These are phyloP conservation scores for Isotomurus palustris DNA, from an alignment of 2,888 invertebrate species.

Conservation along the genomic window DNA sequence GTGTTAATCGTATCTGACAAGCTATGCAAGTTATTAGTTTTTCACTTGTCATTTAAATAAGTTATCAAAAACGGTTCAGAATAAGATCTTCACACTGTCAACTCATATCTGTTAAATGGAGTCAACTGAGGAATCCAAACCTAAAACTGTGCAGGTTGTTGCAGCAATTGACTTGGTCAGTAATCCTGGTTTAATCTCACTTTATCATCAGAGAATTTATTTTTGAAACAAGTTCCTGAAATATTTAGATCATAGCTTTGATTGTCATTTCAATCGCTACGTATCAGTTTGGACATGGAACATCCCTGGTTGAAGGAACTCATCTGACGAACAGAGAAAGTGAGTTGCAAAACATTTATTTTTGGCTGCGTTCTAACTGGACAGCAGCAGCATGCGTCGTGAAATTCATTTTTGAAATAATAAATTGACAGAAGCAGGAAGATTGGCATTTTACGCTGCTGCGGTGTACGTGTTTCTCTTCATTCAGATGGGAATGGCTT, in stretches of 20 bases:
- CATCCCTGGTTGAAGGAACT: constrained; percentile 23
- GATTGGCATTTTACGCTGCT: constrained; percentile 27
- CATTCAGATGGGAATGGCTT: constrained; percentile 34
- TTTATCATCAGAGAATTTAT: not conserved
- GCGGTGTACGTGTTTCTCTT: constrained; percentile 28
- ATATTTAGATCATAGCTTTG: constrained; percentile 19
- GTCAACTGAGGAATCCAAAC: too few relatives aligned
- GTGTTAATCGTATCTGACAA: too few relatives aligned
- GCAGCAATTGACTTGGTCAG: constrained; percentile 5
- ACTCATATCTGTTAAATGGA: too few relatives aligned
- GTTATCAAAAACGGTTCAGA: too few relatives aligned
- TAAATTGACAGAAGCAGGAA: constrained; percentile 24
- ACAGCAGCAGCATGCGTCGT: not conserved
- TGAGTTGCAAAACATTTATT: constrained; percentile 7
- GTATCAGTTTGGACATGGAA: constrained; percentile 26
- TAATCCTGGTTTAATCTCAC: not conserved
- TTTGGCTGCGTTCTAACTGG: not conserved
- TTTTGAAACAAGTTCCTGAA: not conserved
- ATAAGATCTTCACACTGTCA: too few relatives aligned
- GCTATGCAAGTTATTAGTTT: too few relatives aligned
- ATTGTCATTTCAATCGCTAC: constrained; percentile 18
- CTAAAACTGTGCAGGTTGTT: not conserved
- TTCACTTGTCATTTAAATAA: too few relatives aligned
- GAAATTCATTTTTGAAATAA: not conserved
- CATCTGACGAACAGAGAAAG: constrained; percentile 27